Percentiles rank a stretch among this genome's conserved stretches.
Evolutionary conservation across 2,888 invertebrate genomes (phyloP).

Genomic region (Hypselothyrea guttata): DNA sequence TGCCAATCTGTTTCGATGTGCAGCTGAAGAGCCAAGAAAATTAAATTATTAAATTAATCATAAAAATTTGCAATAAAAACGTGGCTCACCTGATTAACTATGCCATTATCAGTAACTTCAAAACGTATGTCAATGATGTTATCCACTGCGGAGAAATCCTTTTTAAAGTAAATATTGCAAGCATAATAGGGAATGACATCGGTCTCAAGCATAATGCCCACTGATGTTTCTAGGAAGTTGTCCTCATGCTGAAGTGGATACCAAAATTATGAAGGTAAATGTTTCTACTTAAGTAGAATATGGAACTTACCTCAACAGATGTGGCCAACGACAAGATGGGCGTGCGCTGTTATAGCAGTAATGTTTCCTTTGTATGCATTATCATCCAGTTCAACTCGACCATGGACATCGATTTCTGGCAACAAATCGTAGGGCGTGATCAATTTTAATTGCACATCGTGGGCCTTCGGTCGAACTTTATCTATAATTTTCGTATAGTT

Average conservation of each 20-base stretch:
- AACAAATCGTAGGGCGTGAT: slow-evolving; percentile 84
- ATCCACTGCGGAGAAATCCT: slow-evolving; percentile 87
- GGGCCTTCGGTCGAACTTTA: slow-evolving; percentile 81
- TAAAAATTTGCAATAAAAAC: no score
- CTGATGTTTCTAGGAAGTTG: slow-evolving; percentile 85
- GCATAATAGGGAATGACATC: slow-evolving; percentile 86
- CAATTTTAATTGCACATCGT: slow-evolving; percentile 83
- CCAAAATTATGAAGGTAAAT: neutral
- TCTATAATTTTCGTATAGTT: slow-evolving; percentile 83
- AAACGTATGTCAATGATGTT: slow-evolving; percentile 86
- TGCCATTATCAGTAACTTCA: slow-evolving; percentile 84
- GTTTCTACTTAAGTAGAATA: neutral
- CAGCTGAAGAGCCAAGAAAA: slow-evolving; percentile 54
- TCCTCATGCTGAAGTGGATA: slow-evolving; percentile 84
- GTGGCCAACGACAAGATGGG: slow-evolving; percentile 83
- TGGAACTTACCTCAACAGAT: slow-evolving; percentile 83
- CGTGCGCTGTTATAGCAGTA: slow-evolving; percentile 83
- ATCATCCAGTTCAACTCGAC: slow-evolving; percentile 83
- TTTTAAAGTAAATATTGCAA: slow-evolving; percentile 86
- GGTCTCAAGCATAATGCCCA: slow-evolving; percentile 86
- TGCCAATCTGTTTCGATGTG: slow-evolving; percentile 83
- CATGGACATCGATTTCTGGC: slow-evolving; percentile 82
- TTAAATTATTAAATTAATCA: neutral
- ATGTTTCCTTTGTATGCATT: slow-evolving; percentile 84
- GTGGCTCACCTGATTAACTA: slow-evolving; percentile 83